Evolutionary conservation across 2,113 vertebrate genomes (phyloP), one percentile per base, ranked within the genome.

Genomic region (Hystrix cristata): DNA sequence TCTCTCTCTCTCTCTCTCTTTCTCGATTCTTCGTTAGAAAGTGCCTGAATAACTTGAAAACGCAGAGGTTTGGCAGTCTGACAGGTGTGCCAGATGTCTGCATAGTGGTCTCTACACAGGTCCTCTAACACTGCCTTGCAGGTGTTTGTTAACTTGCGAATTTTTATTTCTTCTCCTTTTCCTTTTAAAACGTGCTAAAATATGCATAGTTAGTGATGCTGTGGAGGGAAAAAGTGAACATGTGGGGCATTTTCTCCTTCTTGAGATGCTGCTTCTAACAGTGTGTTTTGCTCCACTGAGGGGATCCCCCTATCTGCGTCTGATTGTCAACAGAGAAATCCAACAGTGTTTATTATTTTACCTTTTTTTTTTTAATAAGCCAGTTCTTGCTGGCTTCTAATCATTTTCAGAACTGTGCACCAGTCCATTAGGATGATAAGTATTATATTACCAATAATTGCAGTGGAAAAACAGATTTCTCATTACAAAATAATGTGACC

Each of bases 111-210:
- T 31, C 21, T 51, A 2, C 0, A n/a, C 69, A 90, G 21, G 0
- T 62, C 65, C 38, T 51, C 83, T 25, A 57, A 53, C 82, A 87
- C 31, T 7, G 21, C 62, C 81, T 97, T 0, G 0, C 82, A 96
- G 95, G 90, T 92, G 84, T 79, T 72, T 13, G 79, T 79, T 90
- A 59, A 85, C 78, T 90, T 84, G 95, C 82, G 83, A 57, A 71
- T 96, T 95, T 93, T 94, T 89, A 82, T 74, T 91, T 89, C 60
- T 60, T 90, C 81, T 92, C 80, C 55, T 85, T 95, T 94, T 64
- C 83, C 74, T 97, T 89, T 84, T 57, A 89, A 90, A 95, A 96
- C 7, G 92, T 97, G 91, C 53, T 96, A 93, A 97, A 76, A 87
- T 92, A 72, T 94, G 90, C 96, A 34, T 13, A 84, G 90, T 87